These are phyloP conservation scores for Caenorhabditis virilis DNA, from an alignment of 2,888 invertebrate genomes.

Conservation along the genomic window DNA sequence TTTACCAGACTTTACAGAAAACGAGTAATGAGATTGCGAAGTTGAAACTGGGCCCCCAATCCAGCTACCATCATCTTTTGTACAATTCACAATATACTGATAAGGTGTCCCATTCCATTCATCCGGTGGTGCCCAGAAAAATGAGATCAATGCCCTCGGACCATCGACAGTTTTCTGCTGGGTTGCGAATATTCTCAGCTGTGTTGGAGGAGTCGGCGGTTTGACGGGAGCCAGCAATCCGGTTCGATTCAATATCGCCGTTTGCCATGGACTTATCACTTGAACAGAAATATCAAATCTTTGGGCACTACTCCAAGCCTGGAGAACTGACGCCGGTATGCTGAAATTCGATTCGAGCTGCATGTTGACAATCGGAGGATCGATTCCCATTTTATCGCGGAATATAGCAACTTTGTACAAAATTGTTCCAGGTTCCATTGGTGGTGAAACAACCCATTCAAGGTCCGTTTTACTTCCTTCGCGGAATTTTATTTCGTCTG, in stretches of 20 bases:
- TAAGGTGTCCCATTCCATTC: conserved; percentile 66
- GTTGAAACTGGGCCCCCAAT: conserved; percentile 50
- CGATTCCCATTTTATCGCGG: conserved; percentile 42
- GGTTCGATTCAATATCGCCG: conserved; percentile 51
- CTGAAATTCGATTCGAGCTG: conserved; percentile 45
- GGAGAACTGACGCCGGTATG: conserved; percentile 54
- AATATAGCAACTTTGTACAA: conserved; percentile 37
- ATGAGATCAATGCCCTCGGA: conserved; percentile 64
- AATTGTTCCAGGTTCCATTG: conserved; percentile 22
- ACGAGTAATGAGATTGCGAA: conserved; percentile 59
- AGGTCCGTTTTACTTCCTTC: conserved; percentile 47
- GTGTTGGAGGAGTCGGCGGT: conserved; percentile 60
- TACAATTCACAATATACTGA: conserved; percentile 64
- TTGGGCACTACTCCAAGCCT: conserved; percentile 61
- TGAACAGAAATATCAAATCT: conserved; percentile 62
- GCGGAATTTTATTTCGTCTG: conserved; percentile 41
- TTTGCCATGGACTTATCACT: conserved; percentile 60
- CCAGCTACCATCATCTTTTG: conserved; percentile 49
- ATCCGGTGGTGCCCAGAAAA: conserved; percentile 64
- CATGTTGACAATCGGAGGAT: conserved; percentile 34
- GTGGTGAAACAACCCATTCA: conserved; percentile 52
- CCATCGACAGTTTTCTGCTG: conserved; percentile 68
- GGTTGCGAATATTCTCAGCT: conserved; percentile 61
- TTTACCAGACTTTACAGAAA: conserved; percentile 66
- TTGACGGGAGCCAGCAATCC: conserved; percentile 64